phyloP scores from a whole-genome alignment of 2,113 vertebrate genomes.

The Datnioides undecimradiatus region DNA sequence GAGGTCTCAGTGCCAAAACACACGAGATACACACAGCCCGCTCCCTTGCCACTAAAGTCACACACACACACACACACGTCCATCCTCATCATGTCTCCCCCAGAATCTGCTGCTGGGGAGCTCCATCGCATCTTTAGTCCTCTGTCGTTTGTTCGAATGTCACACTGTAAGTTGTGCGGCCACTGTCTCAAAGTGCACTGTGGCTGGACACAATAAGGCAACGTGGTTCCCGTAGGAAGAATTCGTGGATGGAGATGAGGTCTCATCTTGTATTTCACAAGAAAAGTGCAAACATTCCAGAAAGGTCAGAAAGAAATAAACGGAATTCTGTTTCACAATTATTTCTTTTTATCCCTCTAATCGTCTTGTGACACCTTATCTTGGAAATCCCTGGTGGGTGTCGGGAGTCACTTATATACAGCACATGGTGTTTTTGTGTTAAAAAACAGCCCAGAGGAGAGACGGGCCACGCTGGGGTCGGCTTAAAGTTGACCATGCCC shows the following conservation, averaged over 20 bases:
- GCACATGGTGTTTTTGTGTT: not conserved
- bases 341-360: not conserved
- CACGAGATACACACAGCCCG: not conserved
- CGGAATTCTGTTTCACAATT: not conserved
- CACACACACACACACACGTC: too few relatives aligned
- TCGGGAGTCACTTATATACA: not conserved
- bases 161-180: not conserved
- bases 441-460: too few relatives aligned
- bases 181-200: not conserved
- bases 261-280: constrained; percentile 1
- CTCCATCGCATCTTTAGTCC: not conserved
- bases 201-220: not conserved
- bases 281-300: not conserved
- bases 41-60: constrained; percentile 17
- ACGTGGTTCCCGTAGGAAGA: too few relatives aligned
- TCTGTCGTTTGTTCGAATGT: not conserved
- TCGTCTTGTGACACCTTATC: not conserved
- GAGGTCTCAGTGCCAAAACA: constrained; percentile 53
- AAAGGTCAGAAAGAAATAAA: not conserved
- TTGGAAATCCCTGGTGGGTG: not conserved
- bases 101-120: constrained; percentile 2
- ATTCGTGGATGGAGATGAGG: not conserved
- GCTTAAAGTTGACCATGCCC: too few relatives aligned
- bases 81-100: not conserved
- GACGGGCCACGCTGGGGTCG: not conserved